Evolutionary conservation across 2,113 vertebrate species (phyloP).

Genomic region (Thryonomys swinderianus): DNA sequence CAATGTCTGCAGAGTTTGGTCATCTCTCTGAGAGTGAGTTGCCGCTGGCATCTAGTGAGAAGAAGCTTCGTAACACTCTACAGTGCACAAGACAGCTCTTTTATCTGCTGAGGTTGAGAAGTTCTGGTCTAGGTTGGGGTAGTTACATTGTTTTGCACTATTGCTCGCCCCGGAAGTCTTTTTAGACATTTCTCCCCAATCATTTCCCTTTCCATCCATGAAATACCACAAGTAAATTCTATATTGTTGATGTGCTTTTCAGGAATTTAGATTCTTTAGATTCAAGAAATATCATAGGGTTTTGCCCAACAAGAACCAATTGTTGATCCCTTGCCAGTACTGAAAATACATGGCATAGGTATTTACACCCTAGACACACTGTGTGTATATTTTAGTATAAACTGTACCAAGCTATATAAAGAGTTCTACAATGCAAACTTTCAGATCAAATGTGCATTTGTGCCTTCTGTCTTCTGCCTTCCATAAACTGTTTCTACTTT

Average conservation of each 20-base stretch:
- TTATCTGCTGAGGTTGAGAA: neutral
- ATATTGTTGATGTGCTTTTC: neutral
- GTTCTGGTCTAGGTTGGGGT: neutral
- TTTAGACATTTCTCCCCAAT: neutral
- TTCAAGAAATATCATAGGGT: neutral
- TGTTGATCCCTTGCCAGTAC: neutral
- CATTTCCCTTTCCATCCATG: too few species aligned
- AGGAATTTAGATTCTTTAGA: neutral
- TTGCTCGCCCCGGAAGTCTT: neutral
- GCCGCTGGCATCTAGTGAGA: neutral
- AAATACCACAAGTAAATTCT: neutral
- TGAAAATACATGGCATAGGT: neutral
- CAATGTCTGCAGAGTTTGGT: neutral
- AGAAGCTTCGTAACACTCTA: neutral
- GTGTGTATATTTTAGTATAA: neutral
- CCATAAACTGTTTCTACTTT: too few species aligned
- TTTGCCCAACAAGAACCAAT: neutral
- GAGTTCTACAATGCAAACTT: neutral
- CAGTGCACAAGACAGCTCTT: fast-evolving
- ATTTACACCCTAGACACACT: neutral
- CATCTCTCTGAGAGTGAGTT: neutral
- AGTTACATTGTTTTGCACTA: neutral
- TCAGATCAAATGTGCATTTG: neutral
- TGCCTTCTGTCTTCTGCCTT: too few species aligned
- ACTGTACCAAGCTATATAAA: neutral